These are phyloP conservation scores for Penelope pileata DNA, from an alignment of 2,113 vertebrate species.

Conservation along the genomic window DNA sequence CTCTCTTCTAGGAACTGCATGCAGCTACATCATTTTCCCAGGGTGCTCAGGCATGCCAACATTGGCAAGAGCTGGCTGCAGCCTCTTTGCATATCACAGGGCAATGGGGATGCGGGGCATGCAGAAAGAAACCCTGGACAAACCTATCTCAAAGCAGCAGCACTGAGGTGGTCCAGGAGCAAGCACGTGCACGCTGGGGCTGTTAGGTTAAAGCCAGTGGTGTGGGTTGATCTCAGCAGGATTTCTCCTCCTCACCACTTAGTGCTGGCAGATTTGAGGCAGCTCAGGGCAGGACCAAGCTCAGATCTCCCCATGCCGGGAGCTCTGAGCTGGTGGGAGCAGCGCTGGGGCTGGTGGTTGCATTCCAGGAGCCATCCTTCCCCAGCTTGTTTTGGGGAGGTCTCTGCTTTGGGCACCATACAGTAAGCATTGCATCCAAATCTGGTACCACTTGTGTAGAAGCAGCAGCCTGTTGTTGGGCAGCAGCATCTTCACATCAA, in stretches of 20 bases:
- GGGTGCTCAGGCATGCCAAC: background rate
- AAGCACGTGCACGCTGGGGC: background rate
- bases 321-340: background rate
- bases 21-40: background rate
- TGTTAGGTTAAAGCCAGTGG: background rate
- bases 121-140: background rate
- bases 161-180: background rate
- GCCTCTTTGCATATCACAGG: background rate
- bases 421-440: background rate
- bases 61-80: background rate
- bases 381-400: background rate
- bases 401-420: background rate
- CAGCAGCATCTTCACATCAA: background rate
- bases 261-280: background rate
- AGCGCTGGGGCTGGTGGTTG: background rate
- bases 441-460: background rate
- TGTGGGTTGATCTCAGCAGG: background rate
- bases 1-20: background rate
- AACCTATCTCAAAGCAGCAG: background rate
- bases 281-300: background rate
- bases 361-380: background rate
- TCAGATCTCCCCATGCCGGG: background rate
- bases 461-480: slow-evolving; percentile 14
- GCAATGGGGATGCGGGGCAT: background rate
- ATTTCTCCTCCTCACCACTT: background rate